Evolutionary conservation across 2,888 invertebrate genomes (phyloP), one percentile per base, ranked within the genome.

Genomic region (Mythimna loreyi): DNA sequence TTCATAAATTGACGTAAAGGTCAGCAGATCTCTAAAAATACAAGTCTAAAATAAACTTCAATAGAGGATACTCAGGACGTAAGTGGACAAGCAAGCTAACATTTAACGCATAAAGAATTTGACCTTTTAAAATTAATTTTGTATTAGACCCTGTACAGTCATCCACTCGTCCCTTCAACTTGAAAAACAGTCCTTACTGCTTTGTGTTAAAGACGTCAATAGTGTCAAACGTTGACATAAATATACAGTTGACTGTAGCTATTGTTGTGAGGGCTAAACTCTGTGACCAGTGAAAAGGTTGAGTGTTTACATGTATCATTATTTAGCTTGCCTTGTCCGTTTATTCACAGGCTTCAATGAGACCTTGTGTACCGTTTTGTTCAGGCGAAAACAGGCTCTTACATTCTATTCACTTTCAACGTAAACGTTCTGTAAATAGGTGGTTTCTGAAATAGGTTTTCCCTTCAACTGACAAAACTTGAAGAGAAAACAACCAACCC

Each of bases 71-170:
- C 66, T 56, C 59, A 43, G 28, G 21, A 52, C n/a, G 7, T 21
- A 30, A 36, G 30, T 33, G 33, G 25, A 23, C 19, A 8, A 28
- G n/a, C n/a, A 23, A 58, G 53, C 64, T 55, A 45, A 25, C 25
- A 47, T 25, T 30, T 23, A 49, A 19, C 45, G 50, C 50, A 66
- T 57, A 63, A 78, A 63, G 62, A 72, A 65, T 64, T 59, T 60
- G 66, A 75, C 78, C 63, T 68, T 81, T 81, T 50, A 33, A 75
- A 73, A 69, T 75, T 75, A 62, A 71, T 75, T 56, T 64, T 47
- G 58, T 56, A 52, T 58, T 33, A 53, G 60, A 21, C 49, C 30
- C 11, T 33, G n/a, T 23, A 56, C 7, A 28, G 40, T 61, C 55
- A 53, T 36, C 13, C 7, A n/a, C 13, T n/a, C 33, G 19, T 5